Conservation (phyloP, 2,888 invertebrate genomes). For the Chydorus sphaericus region DNA sequence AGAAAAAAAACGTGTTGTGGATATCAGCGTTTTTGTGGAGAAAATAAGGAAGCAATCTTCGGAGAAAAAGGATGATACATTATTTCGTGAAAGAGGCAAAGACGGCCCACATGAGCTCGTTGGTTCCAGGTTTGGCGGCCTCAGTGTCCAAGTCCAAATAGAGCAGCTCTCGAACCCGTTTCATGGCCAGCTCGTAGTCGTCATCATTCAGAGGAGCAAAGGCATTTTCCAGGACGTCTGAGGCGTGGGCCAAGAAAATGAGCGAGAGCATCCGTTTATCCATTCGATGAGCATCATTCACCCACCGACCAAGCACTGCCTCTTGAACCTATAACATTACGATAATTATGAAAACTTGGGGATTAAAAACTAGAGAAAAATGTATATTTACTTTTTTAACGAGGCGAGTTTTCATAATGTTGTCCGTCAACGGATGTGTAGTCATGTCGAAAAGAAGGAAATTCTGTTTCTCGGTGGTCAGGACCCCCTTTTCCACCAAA, state of each 20-base stretch:
- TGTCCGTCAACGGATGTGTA: slow-evolving; percentile 94
- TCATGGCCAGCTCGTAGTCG: slow-evolving; percentile 96
- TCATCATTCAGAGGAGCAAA: slow-evolving; percentile 94
- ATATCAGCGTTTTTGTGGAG: too few species aligned
- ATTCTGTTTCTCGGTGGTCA: slow-evolving; percentile 98
- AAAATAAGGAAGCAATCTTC: too few species aligned
- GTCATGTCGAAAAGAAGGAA: slow-evolving; percentile 99
- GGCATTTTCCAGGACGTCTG: slow-evolving; percentile 97
- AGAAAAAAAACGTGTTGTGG: too few species aligned
- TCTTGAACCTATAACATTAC: slow-evolving; percentile 59
- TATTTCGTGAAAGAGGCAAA: slow-evolving; percentile 97
- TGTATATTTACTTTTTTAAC: slow-evolving; percentile 66
- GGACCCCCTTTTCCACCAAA: slow-evolving; percentile 95
- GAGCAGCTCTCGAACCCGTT: slow-evolving; percentile 84
- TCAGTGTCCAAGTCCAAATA: slow-evolving; percentile 96
- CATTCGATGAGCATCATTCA: slow-evolving; percentile 94
- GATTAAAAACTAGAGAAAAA: background rate
- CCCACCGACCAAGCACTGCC: slow-evolving; percentile 87
- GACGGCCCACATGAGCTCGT: slow-evolving; percentile 96
- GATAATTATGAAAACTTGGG: background rate
- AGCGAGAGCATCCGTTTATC: slow-evolving; percentile 83
- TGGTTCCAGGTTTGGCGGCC: slow-evolving; percentile 74
- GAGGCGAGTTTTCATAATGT: slow-evolving; percentile 83
- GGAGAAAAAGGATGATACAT: too few species aligned
- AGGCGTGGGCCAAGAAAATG: slow-evolving; percentile 77